Conservation (phyloP, 2,113 vertebrate species). For the Lynx canadensis region DNA sequence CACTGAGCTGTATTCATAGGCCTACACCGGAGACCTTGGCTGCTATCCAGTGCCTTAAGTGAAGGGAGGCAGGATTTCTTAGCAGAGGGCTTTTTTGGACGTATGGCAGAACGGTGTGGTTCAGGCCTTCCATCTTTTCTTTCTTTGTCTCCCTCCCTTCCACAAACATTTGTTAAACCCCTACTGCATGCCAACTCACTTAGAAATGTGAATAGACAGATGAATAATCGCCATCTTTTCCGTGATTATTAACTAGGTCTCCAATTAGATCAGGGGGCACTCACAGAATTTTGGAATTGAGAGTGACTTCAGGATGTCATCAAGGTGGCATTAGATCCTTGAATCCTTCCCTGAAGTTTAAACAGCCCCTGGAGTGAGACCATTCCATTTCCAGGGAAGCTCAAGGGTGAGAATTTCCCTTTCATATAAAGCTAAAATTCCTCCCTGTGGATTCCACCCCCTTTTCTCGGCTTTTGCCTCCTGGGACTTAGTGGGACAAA, state of each 20-base stretch:
- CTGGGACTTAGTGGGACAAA: background rate
- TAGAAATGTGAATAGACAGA: background rate
- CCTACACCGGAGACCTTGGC: background rate
- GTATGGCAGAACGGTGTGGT: background rate
- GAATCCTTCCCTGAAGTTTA: background rate
- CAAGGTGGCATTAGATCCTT: background rate
- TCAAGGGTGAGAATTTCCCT: background rate
- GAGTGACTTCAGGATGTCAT: background rate
- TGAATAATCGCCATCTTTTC: background rate
- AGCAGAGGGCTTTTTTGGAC: background rate
- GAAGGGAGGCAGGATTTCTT: background rate
- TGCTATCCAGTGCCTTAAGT: slow-evolving; percentile 2
- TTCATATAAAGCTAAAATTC: background rate
- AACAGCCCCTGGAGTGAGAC: background rate
- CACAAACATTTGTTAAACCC: background rate
- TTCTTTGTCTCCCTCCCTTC: background rate
- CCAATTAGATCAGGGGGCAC: no score
- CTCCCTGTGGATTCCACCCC: background rate
- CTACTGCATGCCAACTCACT: background rate
- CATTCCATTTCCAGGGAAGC: background rate
- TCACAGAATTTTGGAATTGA: background rate
- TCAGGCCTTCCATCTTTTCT: background rate
- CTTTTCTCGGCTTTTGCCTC: background rate
- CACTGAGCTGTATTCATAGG: background rate
- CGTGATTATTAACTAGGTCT: background rate